Conservation (phyloP, 2,888 invertebrate genomes). For the Glyphotaelius pellucidus region DNA sequence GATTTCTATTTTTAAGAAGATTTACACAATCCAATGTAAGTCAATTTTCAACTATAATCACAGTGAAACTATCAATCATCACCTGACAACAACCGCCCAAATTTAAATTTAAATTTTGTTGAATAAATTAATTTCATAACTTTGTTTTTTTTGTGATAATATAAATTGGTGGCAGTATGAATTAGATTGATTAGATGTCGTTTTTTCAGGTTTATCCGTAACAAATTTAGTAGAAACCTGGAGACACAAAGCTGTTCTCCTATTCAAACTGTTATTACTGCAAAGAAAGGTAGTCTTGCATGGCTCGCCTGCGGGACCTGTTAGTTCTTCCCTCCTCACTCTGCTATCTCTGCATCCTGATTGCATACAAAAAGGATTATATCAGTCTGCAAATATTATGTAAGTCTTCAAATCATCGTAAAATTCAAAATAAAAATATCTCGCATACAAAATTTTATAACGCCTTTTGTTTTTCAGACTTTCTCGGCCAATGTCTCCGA, state of each 20-base stretch:
- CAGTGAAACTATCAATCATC: not conserved
- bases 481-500: constrained; percentile 84
- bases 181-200: not conserved
- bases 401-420: constrained; percentile 70
- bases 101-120: no score
- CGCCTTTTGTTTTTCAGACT: constrained; percentile 73
- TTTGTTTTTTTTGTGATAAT: not conserved
- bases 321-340: constrained; percentile 92
- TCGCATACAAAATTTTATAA: not conserved
- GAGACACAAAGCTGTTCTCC: constrained; percentile 92
- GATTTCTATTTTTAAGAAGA: not conserved
- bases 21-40: not conserved
- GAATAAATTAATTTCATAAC: not conserved
- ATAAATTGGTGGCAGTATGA: not conserved
- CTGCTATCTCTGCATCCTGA: constrained; percentile 94
- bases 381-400: constrained; percentile 89
- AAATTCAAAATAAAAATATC: not conserved
- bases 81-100: not conserved
- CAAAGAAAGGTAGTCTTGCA: constrained; percentile 94
- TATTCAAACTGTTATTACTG: constrained; percentile 94
- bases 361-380: constrained; percentile 90
- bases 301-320: constrained; percentile 93
- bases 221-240: constrained; percentile 89
- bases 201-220: constrained; percentile 85
- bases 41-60: not conserved